Evolutionary conservation across 2,113 vertebrate species (phyloP).

Genomic region (Corythornis madagascariensis): DNA sequence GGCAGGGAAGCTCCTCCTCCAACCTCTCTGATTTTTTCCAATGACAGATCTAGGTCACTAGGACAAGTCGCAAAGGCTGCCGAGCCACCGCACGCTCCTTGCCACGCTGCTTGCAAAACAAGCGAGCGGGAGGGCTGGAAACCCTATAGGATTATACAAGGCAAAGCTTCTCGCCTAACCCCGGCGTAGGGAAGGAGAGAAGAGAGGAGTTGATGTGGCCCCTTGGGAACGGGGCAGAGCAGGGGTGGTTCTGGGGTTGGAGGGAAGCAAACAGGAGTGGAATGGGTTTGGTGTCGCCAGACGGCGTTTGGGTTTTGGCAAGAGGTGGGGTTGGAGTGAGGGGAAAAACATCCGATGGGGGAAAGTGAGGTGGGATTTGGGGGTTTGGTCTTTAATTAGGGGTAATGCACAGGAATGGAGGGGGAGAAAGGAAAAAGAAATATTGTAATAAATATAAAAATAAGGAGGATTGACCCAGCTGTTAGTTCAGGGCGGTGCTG

Average conservation of each 20-base stretch:
- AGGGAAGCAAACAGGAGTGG: background rate
- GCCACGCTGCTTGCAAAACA: constrained; percentile 56
- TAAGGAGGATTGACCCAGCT: constrained; percentile 27
- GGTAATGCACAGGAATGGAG: background rate
- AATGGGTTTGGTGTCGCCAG: background rate
- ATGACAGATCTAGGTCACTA: constrained; percentile 73
- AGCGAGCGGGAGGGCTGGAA: constrained; percentile 40
- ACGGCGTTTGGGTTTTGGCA: background rate
- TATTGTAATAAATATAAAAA: background rate
- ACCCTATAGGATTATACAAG: constrained; percentile 49
- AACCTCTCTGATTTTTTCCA: constrained; percentile 60
- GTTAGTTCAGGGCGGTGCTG: background rate
- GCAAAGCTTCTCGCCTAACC: background rate
- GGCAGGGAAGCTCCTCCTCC: constrained; percentile 58
- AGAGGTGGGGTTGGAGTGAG: background rate
- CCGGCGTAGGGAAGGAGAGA: background rate
- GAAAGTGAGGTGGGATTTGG: background rate
- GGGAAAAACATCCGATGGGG: rapidly evolving
- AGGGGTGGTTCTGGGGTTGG: background rate
- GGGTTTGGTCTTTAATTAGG: background rate
- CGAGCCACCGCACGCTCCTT: constrained; percentile 56
- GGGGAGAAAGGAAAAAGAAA: background rate
- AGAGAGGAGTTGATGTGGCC: background rate
- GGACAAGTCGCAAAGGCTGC: constrained; percentile 60
- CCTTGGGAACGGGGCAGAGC: background rate